These are phyloP conservation scores for Pristis pectinata DNA, from an alignment of 2,797 vertebrate species.

Conservation along the genomic window DNA sequence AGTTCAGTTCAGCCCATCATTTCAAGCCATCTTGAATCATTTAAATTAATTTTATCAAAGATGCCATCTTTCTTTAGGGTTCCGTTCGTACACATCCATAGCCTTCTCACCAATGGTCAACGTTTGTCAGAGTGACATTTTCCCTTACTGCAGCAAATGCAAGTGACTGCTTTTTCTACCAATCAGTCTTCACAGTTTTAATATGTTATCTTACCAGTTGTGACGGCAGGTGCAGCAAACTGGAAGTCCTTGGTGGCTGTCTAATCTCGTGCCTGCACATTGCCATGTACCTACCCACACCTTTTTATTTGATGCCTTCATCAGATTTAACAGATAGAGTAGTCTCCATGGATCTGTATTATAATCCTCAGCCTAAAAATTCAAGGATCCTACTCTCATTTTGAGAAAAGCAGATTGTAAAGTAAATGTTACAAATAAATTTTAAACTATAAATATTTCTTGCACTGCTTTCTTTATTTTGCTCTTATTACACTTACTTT, in stretches of 20 bases:
- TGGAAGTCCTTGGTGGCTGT: background rate
- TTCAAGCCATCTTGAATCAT: background rate
- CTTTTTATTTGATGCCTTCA: background rate
- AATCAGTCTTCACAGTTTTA: background rate
- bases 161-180: background rate
- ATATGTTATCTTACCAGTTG: background rate
- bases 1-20: background rate
- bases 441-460: background rate
- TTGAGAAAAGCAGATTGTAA: background rate
- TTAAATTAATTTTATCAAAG: background rate
- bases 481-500: background rate
- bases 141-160: background rate
- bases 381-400: background rate
- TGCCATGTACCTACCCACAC: background rate
- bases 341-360: background rate
- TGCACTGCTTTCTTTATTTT: background rate
- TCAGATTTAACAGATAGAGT: background rate
- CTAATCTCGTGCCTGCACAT: background rate
- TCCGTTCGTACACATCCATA: too few relatives aligned
- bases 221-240: background rate
- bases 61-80: background rate
- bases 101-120: background rate
- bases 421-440: background rate
- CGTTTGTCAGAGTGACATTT: background rate
- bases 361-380: background rate